A percentile compares a stretch with the other conserved stretches of the same genome.
These are phyloP conservation scores for Lagodon rhomboides DNA, from an alignment of 2,797 vertebrate species.

Conservation along the genomic window DNA sequence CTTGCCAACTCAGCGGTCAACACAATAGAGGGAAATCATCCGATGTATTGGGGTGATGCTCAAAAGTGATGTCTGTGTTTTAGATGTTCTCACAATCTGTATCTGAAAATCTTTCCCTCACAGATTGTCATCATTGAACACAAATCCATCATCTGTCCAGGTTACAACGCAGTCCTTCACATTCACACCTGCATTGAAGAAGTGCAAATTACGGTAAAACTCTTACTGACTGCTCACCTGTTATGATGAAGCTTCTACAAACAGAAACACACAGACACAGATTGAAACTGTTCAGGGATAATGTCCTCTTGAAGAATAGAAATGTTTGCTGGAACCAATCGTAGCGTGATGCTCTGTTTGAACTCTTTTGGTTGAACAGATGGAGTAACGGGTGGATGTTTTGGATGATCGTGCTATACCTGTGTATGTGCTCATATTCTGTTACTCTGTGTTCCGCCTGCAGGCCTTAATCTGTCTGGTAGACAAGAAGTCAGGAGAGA, in stretches of 20 bases:
- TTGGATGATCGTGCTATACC: neutral
- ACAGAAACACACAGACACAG: neutral
- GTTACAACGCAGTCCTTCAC: slow-evolving; percentile 97
- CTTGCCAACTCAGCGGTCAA: no score
- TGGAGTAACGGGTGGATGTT: neutral
- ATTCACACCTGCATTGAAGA: slow-evolving; percentile 99
- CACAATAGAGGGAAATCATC: no score
- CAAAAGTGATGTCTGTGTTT: neutral
- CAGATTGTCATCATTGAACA: slow-evolving; percentile 99
- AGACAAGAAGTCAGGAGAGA: slow-evolving; percentile 98
- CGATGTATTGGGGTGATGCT: no score
- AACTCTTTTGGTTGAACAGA: neutral
- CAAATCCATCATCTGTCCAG: slow-evolving; percentile 99
- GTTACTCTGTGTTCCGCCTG: neutral
- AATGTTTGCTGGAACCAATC: neutral
- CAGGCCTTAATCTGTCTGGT: slow-evolving; percentile 99
- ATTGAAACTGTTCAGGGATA: neutral
- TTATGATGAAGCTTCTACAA: neutral
- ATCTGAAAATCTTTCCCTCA: slow-evolving; percentile 38
- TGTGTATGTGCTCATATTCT: slow-evolving; percentile 4
- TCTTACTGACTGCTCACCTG: neutral
- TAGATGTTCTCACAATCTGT: neutral
- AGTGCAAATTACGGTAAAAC: slow-evolving; percentile 94
- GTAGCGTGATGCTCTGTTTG: neutral
- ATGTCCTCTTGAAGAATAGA: neutral